These are phyloP conservation scores for Parelbella ahira DNA, from an alignment of 2,888 invertebrate species.

Conservation along the genomic window DNA sequence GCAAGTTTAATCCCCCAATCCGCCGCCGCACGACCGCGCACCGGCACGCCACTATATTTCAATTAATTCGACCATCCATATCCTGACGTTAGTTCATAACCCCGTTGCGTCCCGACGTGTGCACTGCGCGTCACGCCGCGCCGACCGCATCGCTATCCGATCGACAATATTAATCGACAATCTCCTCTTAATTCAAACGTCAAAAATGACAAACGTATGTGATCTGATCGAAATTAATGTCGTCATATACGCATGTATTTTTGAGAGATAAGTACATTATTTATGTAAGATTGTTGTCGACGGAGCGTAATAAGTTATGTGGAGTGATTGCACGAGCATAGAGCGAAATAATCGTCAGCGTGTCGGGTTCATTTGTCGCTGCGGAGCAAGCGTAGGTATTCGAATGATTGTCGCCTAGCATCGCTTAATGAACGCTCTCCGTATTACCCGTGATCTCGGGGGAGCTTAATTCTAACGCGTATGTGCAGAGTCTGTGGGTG, in stretches of 20 bases:
- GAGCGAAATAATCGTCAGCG: conserved; percentile 50
- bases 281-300: conserved; percentile 10
- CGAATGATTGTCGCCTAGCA: conserved; percentile 37
- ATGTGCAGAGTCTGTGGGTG: conserved; percentile 14
- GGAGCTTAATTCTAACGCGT: conserved; percentile 26
- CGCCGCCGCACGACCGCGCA: conserved; percentile 50
- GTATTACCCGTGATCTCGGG: conserved; percentile 36
- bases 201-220: conserved; percentile 19
- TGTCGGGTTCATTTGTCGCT: conserved; percentile 49
- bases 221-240: no score
- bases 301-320: conserved; percentile 40
- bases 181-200: conserved; percentile 28
- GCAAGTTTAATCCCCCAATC: conserved; percentile 75
- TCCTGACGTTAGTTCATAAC: conserved; percentile 59
- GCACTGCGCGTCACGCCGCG: conserved; percentile 38
- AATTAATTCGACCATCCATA: conserved; percentile 75
- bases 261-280: conserved; percentile 26
- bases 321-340: conserved; percentile 41
- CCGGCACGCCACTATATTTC: conserved; percentile 74
- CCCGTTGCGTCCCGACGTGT: conserved; percentile 37
- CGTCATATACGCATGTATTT: no score
- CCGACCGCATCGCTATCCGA: conserved; percentile 28
- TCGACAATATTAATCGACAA: conserved; percentile 30
- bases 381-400: conserved; percentile 30
- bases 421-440: conserved; percentile 41